Evolutionary conservation across 2,888 invertebrate genomes (phyloP).

Genomic region (Meandrusa payeni): DNA sequence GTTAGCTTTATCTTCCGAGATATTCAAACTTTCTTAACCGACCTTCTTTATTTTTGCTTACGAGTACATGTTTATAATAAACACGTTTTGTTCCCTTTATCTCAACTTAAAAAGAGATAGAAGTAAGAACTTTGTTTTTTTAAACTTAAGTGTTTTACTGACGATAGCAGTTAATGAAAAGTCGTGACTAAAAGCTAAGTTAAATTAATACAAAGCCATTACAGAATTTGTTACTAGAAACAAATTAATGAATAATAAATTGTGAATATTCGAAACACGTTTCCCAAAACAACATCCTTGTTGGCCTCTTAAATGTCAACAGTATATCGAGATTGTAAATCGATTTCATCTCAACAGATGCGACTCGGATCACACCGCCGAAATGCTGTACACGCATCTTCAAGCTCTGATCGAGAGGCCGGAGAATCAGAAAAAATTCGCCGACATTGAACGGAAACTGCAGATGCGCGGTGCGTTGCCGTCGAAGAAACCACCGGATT

Average conservation of each 20-base stretch:
- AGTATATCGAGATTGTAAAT: not conserved
- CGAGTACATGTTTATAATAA: too few species aligned
- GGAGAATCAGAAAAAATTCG: conserved; percentile 92
- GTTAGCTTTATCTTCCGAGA: too few species aligned
- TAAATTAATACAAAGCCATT: not conserved
- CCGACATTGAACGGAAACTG: conserved; percentile 85
- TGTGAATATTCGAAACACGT: conserved; percentile 8
- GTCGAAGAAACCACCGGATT: conserved; percentile 84
- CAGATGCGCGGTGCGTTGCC: conserved; percentile 81
- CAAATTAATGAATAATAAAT: conserved; percentile 5
- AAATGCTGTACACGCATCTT: conserved; percentile 91
- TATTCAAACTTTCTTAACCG: too few species aligned
- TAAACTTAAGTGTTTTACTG: too few species aligned
- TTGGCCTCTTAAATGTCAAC: conserved; percentile 7
- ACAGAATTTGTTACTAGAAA: conserved; percentile 1
- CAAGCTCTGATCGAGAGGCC: conserved; percentile 90
- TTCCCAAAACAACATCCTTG: conserved; percentile 2
- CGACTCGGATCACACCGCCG: conserved; percentile 96
- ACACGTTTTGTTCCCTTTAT: too few species aligned
- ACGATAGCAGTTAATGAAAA: too few species aligned
- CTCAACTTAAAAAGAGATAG: too few species aligned
- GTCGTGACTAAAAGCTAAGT: conserved; percentile 5
- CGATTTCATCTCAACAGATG: conserved; percentile 72
- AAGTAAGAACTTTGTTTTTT: too few species aligned
- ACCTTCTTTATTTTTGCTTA: too few species aligned